Evolutionary conservation across 2,113 vertebrate species (phyloP).

Genomic region (Nothoprocta perdicaria): DNA sequence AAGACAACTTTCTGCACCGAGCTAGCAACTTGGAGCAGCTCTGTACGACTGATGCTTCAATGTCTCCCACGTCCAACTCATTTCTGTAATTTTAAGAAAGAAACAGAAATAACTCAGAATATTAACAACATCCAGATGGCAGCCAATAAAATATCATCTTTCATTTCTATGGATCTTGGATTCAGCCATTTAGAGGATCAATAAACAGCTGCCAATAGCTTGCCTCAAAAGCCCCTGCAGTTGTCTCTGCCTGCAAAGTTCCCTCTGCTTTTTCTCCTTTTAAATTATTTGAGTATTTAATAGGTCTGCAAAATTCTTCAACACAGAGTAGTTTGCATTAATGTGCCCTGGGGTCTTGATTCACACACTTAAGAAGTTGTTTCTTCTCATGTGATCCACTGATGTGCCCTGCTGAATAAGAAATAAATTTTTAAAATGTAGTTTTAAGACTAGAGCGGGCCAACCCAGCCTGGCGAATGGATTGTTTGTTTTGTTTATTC

Average conservation of each 20-base stretch:
- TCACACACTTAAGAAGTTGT: not conserved
- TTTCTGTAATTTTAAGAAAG: not conserved
- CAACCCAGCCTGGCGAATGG: not conserved
- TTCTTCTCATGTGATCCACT: not conserved
- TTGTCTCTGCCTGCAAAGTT: not conserved
- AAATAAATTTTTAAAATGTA: not conserved
- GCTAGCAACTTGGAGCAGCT: not conserved
- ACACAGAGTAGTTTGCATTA: not conserved
- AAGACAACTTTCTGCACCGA: not conserved
- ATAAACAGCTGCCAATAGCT: not conserved
- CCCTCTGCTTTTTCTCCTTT: not conserved
- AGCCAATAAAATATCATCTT: not conserved
- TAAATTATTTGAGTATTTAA: not conserved
- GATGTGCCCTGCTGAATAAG: not conserved
- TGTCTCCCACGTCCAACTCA: not conserved
- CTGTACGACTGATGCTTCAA: accelerated
- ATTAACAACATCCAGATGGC: not conserved
- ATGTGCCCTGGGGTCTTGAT: not conserved
- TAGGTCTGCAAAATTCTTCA: not conserved
- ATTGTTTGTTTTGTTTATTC: not conserved
- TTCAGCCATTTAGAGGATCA: not conserved
- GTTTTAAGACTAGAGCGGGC: not conserved
- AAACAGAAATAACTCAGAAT: not conserved
- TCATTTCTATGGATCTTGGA: not conserved
- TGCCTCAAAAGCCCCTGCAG: not conserved